Evolutionary conservation across 1,140 invertebrate genomes (phyloP), one percentile per base, ranked within the genome.

Genomic region (Bombus sylvicola): DNA sequence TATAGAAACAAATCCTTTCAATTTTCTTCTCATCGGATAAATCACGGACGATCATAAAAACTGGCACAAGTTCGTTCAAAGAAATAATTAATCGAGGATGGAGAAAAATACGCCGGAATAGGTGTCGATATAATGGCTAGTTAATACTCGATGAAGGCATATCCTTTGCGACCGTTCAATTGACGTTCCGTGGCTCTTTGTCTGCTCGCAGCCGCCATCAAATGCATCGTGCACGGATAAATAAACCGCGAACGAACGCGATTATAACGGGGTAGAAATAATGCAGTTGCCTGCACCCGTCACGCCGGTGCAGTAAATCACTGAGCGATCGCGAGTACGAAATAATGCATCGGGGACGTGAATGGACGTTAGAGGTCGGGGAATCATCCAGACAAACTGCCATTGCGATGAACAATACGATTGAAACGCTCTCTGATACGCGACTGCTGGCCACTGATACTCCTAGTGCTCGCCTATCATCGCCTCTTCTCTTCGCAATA

Each of bases 211-310:
- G 43, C 31, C 28, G 43, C 59, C 34, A 43, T 84, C 74, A 75
- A 53, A 43, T 68, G 37, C 53, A 64, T 66, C 13, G n/a, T 34
- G 15, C 10, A 18, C 34, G 28, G 25, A 85, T 71, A 81, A 85
- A 85, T 88, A 89, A 88, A 88, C 83, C 83, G 83, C 83, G 87
- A 78, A 85, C 81, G 88, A 85, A 89, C 76, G 78, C 73, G 87
- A 89, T 89, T 88, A 89, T 89, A 85, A 78, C 83, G 68, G 22
- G 53, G 39, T 34, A 31, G 87, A 86, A 89, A 89, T 89, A 89
- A 88, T 89, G 83, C 78, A 85, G 73, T 77, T 69, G 78, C 47
- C 83, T 72, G 83, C 41, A 47, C 77, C 39, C 64, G 75, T 84
- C 82, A 84, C 53, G 22, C 22, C 28, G 73, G n/a, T 22, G 53